Percentiles rank a stretch among this genome's conserved stretches.
phyloP scores from a whole-genome alignment of 2,888 invertebrate genomes.

The Saturnia pavonia region DNA sequence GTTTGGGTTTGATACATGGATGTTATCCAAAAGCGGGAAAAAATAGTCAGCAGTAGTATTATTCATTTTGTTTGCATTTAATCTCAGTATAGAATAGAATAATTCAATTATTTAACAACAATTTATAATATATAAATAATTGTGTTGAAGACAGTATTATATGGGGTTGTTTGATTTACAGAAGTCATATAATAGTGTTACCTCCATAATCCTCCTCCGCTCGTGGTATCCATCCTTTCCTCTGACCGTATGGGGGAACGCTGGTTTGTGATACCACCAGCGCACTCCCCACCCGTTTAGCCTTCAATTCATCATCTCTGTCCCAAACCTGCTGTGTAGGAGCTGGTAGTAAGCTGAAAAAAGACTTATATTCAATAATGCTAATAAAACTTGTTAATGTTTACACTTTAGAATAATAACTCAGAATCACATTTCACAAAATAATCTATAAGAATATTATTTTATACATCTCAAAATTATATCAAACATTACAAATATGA shows the following conservation, averaged over 20 bases:
- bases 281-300: slow-evolving; percentile 82
- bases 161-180: no score
- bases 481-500: background rate
- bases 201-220: slow-evolving; percentile 86
- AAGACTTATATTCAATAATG: background rate
- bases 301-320: slow-evolving; percentile 88
- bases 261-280: slow-evolving; percentile 90
- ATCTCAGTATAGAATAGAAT: no score
- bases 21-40: no score
- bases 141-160: no score
- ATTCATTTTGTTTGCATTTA: no score
- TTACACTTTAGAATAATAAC: background rate
- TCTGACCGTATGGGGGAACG: slow-evolving; percentile 96
- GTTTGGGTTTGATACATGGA: no score
- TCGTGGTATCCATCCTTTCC: slow-evolving; percentile 96
- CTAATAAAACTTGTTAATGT: background rate
- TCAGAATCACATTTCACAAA: background rate
- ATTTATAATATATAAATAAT: no score
- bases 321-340: slow-evolving; percentile 95
- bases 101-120: no score
- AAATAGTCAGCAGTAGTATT: no score
- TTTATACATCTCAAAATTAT: background rate
- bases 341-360: slow-evolving; percentile 89
- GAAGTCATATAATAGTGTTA: slow-evolving; percentile 30
- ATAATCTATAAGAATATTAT: background rate